Percentiles rank a stretch among this genome's conserved stretches.
Evolutionary conservation across 2,113 vertebrate genomes (phyloP).

Genomic region (Caracal caracal): DNA sequence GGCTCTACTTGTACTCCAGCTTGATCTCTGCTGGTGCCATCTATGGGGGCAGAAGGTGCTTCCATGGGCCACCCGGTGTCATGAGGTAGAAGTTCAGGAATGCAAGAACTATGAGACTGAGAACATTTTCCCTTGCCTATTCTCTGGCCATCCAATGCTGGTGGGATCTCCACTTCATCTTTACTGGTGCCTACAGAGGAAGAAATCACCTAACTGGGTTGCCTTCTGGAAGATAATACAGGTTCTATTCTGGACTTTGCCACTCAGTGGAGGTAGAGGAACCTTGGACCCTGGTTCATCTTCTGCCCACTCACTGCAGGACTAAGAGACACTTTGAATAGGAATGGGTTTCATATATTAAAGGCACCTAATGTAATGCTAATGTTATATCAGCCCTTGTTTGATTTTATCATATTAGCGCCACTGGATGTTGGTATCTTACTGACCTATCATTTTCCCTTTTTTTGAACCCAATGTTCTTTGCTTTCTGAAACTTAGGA

Average conservation of each 20-base stretch:
- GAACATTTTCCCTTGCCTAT: background rate
- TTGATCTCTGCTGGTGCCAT: background rate
- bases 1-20: background rate
- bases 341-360: constrained; percentile 38
- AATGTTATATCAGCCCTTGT: background rate
- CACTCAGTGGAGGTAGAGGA: background rate
- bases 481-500: background rate
- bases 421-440: constrained; percentile 23
- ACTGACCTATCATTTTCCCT: constrained; percentile 41
- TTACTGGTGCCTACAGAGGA: background rate
- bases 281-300: background rate
- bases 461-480: background rate
- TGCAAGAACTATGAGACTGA: background rate
- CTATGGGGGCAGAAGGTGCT: background rate
- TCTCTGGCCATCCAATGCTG: background rate
- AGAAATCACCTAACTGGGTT: background rate
- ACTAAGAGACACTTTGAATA: background rate
- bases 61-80: background rate
- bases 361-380: constrained; percentile 39
- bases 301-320: background rate
- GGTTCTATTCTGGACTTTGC: background rate
- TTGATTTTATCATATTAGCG: constrained; percentile 49
- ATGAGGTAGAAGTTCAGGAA: background rate
- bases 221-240: background rate
- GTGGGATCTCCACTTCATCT: background rate